phyloP scores from a whole-genome alignment of 2,113 vertebrate genomes.

The Amphilophus citrinellus region DNA sequence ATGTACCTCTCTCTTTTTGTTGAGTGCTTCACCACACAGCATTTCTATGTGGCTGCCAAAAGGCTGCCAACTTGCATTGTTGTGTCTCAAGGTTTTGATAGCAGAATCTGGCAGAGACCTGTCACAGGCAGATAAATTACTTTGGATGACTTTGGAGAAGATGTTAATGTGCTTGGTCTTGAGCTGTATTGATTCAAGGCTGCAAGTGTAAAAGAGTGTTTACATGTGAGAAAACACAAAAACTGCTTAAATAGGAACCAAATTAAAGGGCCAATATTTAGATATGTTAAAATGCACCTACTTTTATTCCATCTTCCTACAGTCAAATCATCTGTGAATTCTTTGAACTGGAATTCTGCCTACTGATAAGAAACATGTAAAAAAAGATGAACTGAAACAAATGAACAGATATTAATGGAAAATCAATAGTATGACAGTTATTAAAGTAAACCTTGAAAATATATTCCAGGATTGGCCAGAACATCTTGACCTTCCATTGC shows the following conservation, averaged over 20 bases:
- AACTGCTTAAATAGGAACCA: neutral
- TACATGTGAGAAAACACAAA: neutral
- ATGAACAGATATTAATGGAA: neutral
- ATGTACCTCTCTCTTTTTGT: conserved; percentile 56
- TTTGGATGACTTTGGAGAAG: neutral
- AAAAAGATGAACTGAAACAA: too few relatives aligned
- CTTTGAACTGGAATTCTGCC: neutral
- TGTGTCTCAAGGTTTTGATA: conserved; percentile 28
- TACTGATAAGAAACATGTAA: neutral
- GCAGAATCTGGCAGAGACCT: conserved; percentile 33
- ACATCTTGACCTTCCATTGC: neutral
- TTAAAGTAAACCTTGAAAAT: neutral
- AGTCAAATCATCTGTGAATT: neutral
- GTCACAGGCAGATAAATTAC: neutral
- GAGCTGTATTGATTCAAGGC: neutral
- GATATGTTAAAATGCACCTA: neutral
- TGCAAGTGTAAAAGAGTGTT: neutral
- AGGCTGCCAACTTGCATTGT: conserved; percentile 35
- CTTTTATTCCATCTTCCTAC: neutral
- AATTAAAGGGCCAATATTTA: neutral
- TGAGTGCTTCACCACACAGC: conserved; percentile 8
- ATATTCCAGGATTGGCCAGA: neutral
- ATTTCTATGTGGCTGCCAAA: conserved; percentile 32
- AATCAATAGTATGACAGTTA: neutral
- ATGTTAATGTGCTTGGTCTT: neutral